Percentiles rank a stretch among this genome's conserved stretches.
Evolutionary conservation across 2,113 vertebrate species (phyloP).

Genomic region (Eonycteris spelaea): DNA sequence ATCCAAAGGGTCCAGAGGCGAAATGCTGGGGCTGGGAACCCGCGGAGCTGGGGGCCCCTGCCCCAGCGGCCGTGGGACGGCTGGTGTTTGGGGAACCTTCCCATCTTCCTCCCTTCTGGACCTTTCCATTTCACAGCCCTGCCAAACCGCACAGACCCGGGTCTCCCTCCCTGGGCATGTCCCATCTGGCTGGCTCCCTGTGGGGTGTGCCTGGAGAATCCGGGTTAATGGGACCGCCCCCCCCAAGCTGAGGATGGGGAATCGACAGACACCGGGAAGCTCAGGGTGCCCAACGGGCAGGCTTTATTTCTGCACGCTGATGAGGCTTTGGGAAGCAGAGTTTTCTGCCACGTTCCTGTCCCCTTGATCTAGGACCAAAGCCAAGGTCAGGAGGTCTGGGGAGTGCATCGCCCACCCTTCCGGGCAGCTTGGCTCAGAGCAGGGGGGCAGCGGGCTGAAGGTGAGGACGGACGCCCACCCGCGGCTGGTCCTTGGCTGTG

Average conservation of each 20-base stretch:
- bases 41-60: background rate
- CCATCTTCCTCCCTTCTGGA: fast-evolving
- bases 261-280: background rate
- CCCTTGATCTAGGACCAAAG: background rate
- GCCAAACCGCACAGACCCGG: background rate
- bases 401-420: background rate
- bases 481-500: background rate
- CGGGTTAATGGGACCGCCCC: background rate
- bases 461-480: background rate
- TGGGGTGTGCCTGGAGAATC: background rate
- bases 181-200: background rate
- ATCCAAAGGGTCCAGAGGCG: background rate
- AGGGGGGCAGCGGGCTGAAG: background rate
- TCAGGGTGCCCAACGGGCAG: background rate
- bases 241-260: background rate
- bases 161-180: background rate
- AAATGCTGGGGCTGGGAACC: background rate
- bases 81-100: background rate
- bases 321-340: background rate
- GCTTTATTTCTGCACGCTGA: slow-evolving; percentile 42
- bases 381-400: background rate
- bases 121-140: background rate
- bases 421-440: background rate
- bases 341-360: background rate
- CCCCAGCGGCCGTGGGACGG: no score